Conservation (phyloP, 2,888 invertebrate genomes). For the Geotrupes spiniger region DNA sequence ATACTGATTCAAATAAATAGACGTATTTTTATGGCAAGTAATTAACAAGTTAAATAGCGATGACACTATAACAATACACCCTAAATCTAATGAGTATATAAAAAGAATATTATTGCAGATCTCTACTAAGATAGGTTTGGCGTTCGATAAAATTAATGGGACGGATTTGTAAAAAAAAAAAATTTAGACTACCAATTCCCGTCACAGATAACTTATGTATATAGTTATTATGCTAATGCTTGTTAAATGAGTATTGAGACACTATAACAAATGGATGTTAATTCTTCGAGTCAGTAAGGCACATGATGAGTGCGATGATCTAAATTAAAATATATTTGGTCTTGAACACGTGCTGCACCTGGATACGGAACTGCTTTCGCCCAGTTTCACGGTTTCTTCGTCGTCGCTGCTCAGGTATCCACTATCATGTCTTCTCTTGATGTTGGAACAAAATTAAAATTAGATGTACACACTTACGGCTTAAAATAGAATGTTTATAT, state of each 20-base stretch:
- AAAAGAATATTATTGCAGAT: constrained; percentile 1
- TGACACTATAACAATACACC: background rate
- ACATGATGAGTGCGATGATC: constrained; percentile 20
- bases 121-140: no score
- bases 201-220: background rate
- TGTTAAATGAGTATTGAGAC: constrained; percentile 1
- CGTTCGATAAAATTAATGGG: background rate
- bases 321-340: constrained; percentile 28
- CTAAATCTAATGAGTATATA: background rate
- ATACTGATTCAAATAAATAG: constrained; percentile 16
- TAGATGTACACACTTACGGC: no score
- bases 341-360: constrained; percentile 64
- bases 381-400: constrained; percentile 64
- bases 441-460: constrained; percentile 47
- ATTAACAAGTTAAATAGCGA: constrained; percentile 2
- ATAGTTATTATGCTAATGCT: background rate
- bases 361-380: constrained; percentile 66
- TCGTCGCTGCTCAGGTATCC: constrained; percentile 62
- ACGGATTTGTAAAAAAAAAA: background rate
- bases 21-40: constrained; percentile 18
- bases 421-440: constrained; percentile 71
- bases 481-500: background rate
- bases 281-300: constrained; percentile 26
- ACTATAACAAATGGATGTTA: constrained; percentile 9
- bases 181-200: background rate